Evolutionary conservation across 2,113 vertebrate species (phyloP).

Genomic region (Eudorcas thomsonii): DNA sequence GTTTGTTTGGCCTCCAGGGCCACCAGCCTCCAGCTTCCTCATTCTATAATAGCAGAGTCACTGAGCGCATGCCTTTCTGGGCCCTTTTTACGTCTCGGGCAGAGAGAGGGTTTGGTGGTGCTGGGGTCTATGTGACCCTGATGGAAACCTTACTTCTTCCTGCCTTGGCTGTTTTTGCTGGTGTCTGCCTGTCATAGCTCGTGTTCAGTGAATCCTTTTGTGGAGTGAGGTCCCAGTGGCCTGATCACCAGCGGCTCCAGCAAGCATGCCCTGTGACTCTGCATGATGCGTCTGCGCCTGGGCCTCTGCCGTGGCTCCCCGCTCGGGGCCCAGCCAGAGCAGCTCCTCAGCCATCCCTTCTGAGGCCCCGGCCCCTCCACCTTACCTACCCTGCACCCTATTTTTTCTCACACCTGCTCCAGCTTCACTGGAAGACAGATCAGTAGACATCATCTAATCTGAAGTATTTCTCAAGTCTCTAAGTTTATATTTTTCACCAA

Average conservation of each 20-base stretch:
- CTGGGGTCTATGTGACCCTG: background rate
- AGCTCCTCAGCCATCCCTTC: background rate
- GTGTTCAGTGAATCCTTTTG: background rate
- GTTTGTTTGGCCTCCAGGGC: too few relatives aligned
- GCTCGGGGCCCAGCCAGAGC: background rate
- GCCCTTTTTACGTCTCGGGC: fast-evolving
- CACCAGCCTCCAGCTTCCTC: background rate
- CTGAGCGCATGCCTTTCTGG: fast-evolving
- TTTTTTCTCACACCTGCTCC: background rate
- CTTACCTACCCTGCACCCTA: background rate
- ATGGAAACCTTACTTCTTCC: background rate
- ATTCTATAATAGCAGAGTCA: too few relatives aligned
- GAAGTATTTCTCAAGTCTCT: background rate
- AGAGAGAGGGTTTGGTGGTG: background rate
- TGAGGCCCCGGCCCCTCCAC: background rate
- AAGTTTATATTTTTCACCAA: background rate
- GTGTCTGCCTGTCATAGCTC: background rate
- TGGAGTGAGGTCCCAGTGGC: background rate
- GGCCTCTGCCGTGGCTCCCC: background rate
- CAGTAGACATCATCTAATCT: background rate
- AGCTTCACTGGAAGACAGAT: background rate
- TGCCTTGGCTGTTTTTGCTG: too few relatives aligned
- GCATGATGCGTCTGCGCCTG: fast-evolving
- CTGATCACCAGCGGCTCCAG: background rate
- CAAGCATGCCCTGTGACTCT: fast-evolving